Percentiles rank a stretch among this genome's conserved stretches.
phyloP scores from a whole-genome alignment of 30 jellyfish, hydroid and myxozoan species.

The Rhopilema esculentum region DNA sequence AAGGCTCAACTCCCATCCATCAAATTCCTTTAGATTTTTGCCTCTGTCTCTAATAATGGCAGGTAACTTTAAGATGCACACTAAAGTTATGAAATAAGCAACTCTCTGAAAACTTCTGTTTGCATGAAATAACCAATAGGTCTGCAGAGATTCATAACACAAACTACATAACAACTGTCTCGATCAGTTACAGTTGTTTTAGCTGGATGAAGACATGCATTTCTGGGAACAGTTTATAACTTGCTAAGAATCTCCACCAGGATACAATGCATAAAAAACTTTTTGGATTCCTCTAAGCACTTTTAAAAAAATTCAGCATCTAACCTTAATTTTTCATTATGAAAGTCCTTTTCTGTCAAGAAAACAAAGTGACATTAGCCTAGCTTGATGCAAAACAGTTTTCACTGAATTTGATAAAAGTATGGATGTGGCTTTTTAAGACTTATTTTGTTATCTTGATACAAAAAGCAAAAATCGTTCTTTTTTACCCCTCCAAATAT shows the following conservation, averaged over 20 bases:
- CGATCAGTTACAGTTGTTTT: not conserved
- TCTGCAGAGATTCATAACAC: no score
- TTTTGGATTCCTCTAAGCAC: not conserved
- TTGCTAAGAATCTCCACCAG: not conserved
- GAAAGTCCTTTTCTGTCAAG: not conserved
- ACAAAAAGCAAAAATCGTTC: slow-evolving; percentile 2
- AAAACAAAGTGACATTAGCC: slow-evolving; percentile 7
- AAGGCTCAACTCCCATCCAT: no score
- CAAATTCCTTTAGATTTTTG: no score
- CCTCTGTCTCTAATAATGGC: no score
- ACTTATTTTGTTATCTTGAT: slow-evolving; percentile 16
- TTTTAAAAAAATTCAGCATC: slow-evolving; percentile 2
- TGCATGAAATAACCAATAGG: no score
- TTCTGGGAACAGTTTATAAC: slow-evolving; percentile 5
- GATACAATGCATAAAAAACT: slow-evolving; percentile 2
- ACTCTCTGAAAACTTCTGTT: no score
- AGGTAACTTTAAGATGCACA: no score
- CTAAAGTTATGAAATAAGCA: no score
- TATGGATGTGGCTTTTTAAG: slow-evolving; percentile 14
- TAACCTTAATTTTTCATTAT: not conserved
- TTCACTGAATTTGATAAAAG: slow-evolving; percentile 15
- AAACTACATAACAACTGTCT: not conserved
- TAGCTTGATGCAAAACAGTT: slow-evolving; percentile 5
- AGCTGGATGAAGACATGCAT: not conserved
- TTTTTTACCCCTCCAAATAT: slow-evolving; percentile 20